A percentile compares a stretch with the other conserved stretches of the same genome.
phyloP scores from a whole-genome alignment of 35 echinoderm and acorn worm genomes.

The Heliocidaris tuberculata region DNA sequence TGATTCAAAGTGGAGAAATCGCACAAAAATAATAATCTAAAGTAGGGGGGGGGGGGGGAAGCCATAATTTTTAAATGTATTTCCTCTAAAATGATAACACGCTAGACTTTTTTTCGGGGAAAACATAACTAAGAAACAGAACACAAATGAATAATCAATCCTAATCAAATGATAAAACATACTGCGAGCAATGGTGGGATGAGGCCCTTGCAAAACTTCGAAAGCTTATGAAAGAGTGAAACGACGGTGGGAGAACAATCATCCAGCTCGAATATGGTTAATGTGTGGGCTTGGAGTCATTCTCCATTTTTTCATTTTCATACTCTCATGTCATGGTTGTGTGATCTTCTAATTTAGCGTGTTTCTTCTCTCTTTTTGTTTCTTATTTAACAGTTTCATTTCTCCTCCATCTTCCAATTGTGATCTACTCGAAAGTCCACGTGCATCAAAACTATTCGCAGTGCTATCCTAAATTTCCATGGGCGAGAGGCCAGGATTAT shows the following conservation, averaged over 20 bases:
- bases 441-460: not conserved
- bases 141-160: no score
- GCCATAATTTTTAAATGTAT: no score
- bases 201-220: no score
- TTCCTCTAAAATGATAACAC: no score
- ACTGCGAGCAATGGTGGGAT: no score
- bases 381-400: slow-evolving; percentile 70
- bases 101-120: no score
- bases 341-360: not conserved
- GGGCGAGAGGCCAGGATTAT: not conserved
- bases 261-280: not conserved
- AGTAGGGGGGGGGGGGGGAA: no score
- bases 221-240: no score
- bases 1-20: no score
- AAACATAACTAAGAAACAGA: no score
- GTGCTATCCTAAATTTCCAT: not conserved
- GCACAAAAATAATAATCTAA: no score
- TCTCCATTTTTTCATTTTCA: not conserved
- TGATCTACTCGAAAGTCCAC: slow-evolving; percentile 2
- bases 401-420: slow-evolving; percentile 64
- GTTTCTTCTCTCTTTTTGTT: slow-evolving; percentile 43
- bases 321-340: not conserved
- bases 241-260: not conserved
- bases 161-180: no score
- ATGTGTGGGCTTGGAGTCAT: not conserved